A percentile compares a stretch with the other conserved stretches of the same genome.
Conservation (phyloP, 2,888 invertebrate genomes). For the Xanthia togata region DNA sequence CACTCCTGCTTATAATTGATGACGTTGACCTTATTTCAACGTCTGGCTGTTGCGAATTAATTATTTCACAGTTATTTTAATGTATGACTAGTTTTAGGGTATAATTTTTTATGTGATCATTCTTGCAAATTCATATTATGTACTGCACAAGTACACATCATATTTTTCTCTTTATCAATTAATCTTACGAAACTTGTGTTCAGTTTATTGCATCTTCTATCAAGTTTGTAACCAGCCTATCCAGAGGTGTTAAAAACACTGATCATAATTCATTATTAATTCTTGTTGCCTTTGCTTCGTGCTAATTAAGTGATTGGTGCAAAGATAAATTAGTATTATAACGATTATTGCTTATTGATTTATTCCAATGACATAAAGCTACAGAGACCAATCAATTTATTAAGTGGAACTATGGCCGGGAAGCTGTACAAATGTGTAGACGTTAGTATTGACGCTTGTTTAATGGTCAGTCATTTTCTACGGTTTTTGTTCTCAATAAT, state of each 20-base stretch:
- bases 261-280: slow-evolving; percentile 75
- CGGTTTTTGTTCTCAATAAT: slow-evolving; percentile 1
- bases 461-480: background rate
- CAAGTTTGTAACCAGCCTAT: slow-evolving; percentile 36
- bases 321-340: slow-evolving; percentile 78
- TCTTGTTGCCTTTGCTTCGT: slow-evolving; percentile 78
- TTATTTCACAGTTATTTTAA: background rate
- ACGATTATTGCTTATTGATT: slow-evolving; percentile 81
- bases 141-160: background rate
- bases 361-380: slow-evolving; percentile 68
- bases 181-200: background rate
- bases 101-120: background rate
- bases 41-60: background rate
- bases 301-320: slow-evolving; percentile 81
- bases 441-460: background rate
- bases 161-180: background rate
- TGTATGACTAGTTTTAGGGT: background rate
- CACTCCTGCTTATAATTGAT: slow-evolving; percentile 20
- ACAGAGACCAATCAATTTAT: slow-evolving; percentile 48
- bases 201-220: slow-evolving; percentile 21
- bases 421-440: slow-evolving; percentile 16
- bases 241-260: slow-evolving; percentile 64
- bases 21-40: background rate
- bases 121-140: background rate
- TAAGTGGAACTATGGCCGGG: slow-evolving; percentile 25